These are phyloP conservation scores for Cabera pusaria DNA, from an alignment of 2,888 invertebrate genomes.

Conservation along the genomic window DNA sequence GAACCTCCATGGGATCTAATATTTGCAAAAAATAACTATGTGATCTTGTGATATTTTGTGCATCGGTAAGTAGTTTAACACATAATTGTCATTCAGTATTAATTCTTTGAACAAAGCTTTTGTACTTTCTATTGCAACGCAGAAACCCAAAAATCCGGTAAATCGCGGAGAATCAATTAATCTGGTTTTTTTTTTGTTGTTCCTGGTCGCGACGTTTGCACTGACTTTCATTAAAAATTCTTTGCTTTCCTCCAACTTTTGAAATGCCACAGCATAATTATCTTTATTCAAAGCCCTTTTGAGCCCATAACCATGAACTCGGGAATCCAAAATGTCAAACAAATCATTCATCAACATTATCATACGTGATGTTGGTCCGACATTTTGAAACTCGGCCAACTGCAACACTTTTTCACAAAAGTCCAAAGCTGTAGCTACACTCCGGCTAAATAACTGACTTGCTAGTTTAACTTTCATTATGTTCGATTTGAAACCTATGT, in stretches of 20 bases:
- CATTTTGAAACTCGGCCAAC: background rate
- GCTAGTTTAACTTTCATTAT: no score
- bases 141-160: background rate
- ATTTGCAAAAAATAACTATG: no score
- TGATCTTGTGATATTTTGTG: background rate
- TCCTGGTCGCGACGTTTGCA: background rate
- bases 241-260: background rate
- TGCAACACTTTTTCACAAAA: background rate
- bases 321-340: background rate
- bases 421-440: background rate
- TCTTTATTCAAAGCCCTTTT: background rate
- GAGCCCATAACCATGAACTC: background rate
- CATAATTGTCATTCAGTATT: background rate
- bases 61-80: background rate
- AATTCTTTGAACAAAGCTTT: background rate
- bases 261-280: background rate
- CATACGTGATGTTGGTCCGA: background rate
- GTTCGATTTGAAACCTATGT: background rate
- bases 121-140: background rate
- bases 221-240: background rate
- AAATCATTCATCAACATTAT: background rate
- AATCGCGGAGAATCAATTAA: background rate
- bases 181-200: background rate
- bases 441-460: background rate
- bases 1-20: background rate